A percentile compares a stretch with the other conserved stretches of the same genome.
These are phyloP conservation scores for Ameiurus melas DNA, from an alignment of 2,113 vertebrate species.

Conservation along the genomic window DNA sequence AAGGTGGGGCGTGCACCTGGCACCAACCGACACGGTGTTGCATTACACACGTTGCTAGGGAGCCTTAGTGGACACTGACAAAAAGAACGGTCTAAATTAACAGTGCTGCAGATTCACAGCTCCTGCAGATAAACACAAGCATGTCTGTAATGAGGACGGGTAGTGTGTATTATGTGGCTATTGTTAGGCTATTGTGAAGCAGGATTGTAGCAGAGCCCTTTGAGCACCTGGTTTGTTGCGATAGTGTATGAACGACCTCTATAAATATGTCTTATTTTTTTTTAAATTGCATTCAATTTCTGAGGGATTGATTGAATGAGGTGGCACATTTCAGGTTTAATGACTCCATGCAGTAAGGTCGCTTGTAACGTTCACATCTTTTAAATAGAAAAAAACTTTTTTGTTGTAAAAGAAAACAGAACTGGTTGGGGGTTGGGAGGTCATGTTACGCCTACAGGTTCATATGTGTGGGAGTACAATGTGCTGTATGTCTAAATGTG, in stretches of 20 bases:
- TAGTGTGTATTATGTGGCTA: constrained; percentile 36
- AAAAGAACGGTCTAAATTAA: constrained; percentile 35
- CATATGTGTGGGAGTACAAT: not conserved
- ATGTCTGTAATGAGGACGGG: constrained; percentile 25
- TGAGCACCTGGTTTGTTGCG: constrained; percentile 22
- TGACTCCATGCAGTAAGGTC: constrained; percentile 48
- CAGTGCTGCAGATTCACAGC: constrained; percentile 18
- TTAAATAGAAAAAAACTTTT: constrained; percentile 33
- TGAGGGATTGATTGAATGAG: constrained; percentile 52
- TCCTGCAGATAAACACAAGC: constrained; percentile 14
- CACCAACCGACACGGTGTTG: constrained; percentile 49
- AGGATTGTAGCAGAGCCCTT: constrained; percentile 30
- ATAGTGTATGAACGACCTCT: constrained; percentile 32
- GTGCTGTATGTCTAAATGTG: not conserved
- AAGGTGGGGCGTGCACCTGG: constrained; percentile 54
- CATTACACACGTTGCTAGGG: constrained; percentile 54
- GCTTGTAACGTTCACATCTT: constrained; percentile 33
- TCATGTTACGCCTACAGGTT: constrained; percentile 7
- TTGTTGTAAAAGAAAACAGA: not conserved
- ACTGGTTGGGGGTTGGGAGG: not conserved
- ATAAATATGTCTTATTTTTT: constrained; percentile 5
- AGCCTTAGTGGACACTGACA: constrained; percentile 41
- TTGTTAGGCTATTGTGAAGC: constrained; percentile 33
- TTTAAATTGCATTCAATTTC: constrained; percentile 37
- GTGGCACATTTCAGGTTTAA: constrained; percentile 46